Base-by-base conservation (phyloP, 2,113 vertebrate genomes). In the Butorides virescens region DNA sequence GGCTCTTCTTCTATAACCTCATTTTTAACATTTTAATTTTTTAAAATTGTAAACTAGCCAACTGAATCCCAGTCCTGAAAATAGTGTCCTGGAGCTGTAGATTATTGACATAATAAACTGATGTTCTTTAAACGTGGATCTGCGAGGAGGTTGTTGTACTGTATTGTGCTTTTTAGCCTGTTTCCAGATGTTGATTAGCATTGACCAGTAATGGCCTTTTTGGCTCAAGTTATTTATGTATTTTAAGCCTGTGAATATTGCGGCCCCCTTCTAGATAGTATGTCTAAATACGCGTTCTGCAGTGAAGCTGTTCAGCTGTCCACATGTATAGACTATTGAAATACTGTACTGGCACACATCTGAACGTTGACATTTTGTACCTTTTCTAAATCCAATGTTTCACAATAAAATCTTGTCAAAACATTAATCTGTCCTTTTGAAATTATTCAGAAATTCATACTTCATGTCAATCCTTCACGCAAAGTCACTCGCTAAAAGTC, bases 301-400 rank as follows among this genome's bases (percentile, higher is more conserved):
- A 70, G 96, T 98, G 97, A 98, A 98, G 98, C 98, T 98, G 39
- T 98, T 97, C 97, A 97, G 98, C 98, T 98, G 98, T 98, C 98
- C 98, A 98, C 95, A 91, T 98, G 97, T 98, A 98, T 97, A 98
- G 96, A 98, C 90, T 95, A 63, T 97, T 94, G 96, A 96, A 98
- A 98, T 97, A 96, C 97, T 98, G 98, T 98, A 98, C 97, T 97
- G 98, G 98, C 98, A 99, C 98, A 98, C 98, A 98, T 98, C 97
- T 95, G 98, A 98, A 98, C 97, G 70, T 98, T 97, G 98, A 95
- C 99, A 98, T 99, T 99, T 99, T 99, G 99, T 99, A 99, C 99
- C 98, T 99, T 99, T 99, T 98, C 98, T 98, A 99, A 99, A 98
- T 98, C 98, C 98, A 98, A 98, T 98, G 98, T 99, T 99, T 99